These are phyloP conservation scores for Dendrophyllia cribrosa DNA, from an alignment of 64 coral and sea anemone genomes.

Conservation along the genomic window DNA sequence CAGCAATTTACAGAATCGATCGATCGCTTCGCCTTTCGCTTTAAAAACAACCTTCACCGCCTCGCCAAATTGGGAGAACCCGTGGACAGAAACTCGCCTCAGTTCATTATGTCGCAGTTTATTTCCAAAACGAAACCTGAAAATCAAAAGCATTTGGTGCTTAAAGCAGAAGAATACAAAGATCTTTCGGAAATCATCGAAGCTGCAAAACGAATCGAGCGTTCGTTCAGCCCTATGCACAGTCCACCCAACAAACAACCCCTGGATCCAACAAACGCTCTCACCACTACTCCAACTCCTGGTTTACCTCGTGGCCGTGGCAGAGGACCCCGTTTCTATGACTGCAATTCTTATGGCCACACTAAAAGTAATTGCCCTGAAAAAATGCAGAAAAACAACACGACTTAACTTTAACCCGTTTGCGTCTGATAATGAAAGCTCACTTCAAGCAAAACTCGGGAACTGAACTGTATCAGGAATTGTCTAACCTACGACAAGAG, in stretches of 20 bases:
- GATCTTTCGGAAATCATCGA: not conserved
- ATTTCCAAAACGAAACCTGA: not conserved
- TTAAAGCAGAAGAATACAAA: too few relatives aligned
- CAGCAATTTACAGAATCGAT: too few relatives aligned
- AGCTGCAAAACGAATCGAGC: slow-evolving; percentile 4
- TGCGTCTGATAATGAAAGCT: not conserved
- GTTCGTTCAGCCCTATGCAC: not conserved
- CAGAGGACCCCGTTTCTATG: not conserved
- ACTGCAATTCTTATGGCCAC: not conserved
- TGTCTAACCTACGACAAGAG: not conserved
- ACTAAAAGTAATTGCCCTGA: not conserved
- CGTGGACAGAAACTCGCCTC: too few relatives aligned
- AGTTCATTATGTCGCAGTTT: slow-evolving; percentile 6
- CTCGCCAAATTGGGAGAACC: too few relatives aligned
- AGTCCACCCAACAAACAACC: too few relatives aligned
- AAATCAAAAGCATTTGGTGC: too few relatives aligned
- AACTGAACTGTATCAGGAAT: not conserved
- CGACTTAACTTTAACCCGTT: not conserved
- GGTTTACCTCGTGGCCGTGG: not conserved
- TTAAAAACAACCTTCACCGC: too few relatives aligned
- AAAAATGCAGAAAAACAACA: not conserved
- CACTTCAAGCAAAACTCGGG: not conserved
- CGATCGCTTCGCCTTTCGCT: too few relatives aligned
- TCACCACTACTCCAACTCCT: not conserved
- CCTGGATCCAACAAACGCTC: not conserved